Conservation (phyloP, 2,113 vertebrate genomes). For the Grammomys surdaster region DNA sequence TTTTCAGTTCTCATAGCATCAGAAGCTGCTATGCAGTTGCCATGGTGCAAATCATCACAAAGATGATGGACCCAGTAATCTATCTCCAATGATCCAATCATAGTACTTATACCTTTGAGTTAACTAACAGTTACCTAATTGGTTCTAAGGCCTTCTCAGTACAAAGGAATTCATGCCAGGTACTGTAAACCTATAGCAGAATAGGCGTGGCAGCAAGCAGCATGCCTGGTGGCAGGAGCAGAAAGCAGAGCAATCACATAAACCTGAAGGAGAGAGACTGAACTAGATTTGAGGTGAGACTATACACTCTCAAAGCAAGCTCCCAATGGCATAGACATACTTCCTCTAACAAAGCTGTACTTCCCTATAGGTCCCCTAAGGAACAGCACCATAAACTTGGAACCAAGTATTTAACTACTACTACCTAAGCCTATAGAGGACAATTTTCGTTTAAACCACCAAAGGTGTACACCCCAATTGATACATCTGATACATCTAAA, state of each 20-base stretch:
- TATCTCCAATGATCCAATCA: not conserved
- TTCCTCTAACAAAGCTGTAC: not conserved
- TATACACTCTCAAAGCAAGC: not conserved
- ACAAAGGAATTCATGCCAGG: not conserved
- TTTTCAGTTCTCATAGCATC: not conserved
- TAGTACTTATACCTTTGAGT: not conserved
- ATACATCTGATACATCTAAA: not conserved
- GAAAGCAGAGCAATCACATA: not conserved
- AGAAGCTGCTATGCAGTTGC: not conserved
- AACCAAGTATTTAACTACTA: not conserved
- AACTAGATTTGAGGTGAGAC: not conserved
- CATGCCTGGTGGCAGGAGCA: not conserved
- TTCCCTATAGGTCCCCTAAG: no score
- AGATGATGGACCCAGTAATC: not conserved
- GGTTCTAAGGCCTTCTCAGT: not conserved
- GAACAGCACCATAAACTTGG: not conserved
- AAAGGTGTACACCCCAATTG: not conserved
- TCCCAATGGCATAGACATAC: not conserved
- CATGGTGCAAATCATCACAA: not conserved
- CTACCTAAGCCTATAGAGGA: not conserved
- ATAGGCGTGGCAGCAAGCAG: not conserved
- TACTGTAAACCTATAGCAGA: not conserved
- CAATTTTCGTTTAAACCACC: not conserved
- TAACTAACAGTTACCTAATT: not conserved
- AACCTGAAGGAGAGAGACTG: not conserved